Evolutionary conservation across 2,888 invertebrate genomes (phyloP), one percentile per base, ranked within the genome.

Genomic region (Phyllotreta cruciferae): DNA sequence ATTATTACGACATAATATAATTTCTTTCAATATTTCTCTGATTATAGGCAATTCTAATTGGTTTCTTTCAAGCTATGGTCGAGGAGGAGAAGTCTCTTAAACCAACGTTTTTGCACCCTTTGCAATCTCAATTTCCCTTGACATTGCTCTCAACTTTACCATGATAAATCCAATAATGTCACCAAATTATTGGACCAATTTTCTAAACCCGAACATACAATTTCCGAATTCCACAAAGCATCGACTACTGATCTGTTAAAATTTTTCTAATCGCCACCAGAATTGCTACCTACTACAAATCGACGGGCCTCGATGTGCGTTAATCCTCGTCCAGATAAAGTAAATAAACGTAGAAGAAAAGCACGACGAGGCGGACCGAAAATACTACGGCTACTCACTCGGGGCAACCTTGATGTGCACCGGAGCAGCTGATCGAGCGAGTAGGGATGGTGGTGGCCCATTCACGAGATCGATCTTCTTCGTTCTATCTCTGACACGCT

Each of bases 351-450:
- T 9, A 49, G 49, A 49, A 7, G 49, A 49, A 35, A 8, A n/a
- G 49, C 10, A 34, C 14, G 24, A 34, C n/a, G 24, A 47, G 24
- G 47, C 34, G 47, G 11, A 14, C 14, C 24, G 3, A 52, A 56
- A 56, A 63, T 63, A 63, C 57, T 63, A 67, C 68, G 68, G 66
- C 70, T 71, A 71, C 71, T 71, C 74, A 71, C 71, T 71, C 72
- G 70, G 72, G 70, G 72, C 69, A 68, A 70, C 71, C 67, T 66
- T 69, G 67, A 66, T 69, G 67, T 60, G 52, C 52, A 52, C 64
- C 67, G 68, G 63, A 70, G 66, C 74, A 74, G 74, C 74, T 74
- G 73, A 73, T 74, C 70, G 62, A 14, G 5, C 37, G 49, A 57
- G 69, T 70, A 69, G 64, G 68, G 62, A 58, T 66, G 69, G 69